phyloP scores from a whole-genome alignment of 2,113 vertebrate species.

The Emydocephalus ijimae region DNA sequence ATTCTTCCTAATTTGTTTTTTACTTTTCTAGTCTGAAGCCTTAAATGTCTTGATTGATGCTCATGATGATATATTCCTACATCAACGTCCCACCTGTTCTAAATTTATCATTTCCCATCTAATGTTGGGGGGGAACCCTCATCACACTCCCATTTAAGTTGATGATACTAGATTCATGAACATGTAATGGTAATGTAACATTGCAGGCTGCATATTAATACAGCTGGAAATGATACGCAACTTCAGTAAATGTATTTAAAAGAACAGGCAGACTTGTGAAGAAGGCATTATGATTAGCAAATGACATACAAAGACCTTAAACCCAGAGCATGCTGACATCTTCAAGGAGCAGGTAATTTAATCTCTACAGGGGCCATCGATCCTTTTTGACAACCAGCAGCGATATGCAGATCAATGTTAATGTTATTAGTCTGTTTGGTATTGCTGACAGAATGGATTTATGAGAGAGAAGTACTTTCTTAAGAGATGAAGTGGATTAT shows the following conservation, averaged over 20 bases:
- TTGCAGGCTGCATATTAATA: neutral
- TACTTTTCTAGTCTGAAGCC: neutral
- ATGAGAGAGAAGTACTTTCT: neutral
- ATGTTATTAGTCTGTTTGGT: conserved; percentile 8
- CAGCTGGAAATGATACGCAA: neutral
- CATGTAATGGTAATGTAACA: neutral
- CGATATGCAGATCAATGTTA: conserved; percentile 8
- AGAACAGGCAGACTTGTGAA: neutral
- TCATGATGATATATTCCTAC: neutral
- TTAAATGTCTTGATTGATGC: neutral
- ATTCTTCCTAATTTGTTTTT: neutral
- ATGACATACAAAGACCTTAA: neutral
- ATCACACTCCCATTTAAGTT: neutral
- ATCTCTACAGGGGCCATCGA: neutral
- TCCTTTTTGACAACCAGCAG: neutral
- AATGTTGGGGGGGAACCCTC: neutral
- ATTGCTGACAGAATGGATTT: conserved; percentile 15
- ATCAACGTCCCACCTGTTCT: neutral
- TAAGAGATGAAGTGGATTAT: neutral
- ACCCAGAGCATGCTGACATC: neutral
- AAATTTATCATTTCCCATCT: neutral
- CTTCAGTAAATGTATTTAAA: conserved; percentile 5
- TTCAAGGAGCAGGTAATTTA: conserved; percentile 13
- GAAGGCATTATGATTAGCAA: neutral
- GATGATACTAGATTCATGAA: neutral